Evolutionary conservation across 2,113 vertebrate species (phyloP).

Genomic region (Grallaria varia): DNA sequence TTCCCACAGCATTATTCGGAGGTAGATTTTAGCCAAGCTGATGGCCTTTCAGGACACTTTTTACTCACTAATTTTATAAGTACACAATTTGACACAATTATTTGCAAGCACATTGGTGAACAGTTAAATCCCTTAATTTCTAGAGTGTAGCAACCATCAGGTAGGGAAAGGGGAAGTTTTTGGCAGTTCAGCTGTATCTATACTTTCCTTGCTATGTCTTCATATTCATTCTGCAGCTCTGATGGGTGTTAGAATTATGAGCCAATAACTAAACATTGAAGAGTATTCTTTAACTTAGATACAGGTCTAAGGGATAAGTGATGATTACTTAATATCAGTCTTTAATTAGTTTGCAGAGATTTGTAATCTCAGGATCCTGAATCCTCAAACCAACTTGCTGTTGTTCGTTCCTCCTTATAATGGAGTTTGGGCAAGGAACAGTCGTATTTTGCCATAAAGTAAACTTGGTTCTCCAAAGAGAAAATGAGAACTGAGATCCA

Average conservation of each 20-base stretch:
- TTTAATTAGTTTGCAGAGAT: not conserved
- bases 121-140: not conserved
- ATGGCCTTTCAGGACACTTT: not conserved
- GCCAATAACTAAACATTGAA: not conserved
- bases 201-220: not conserved
- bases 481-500: not conserved
- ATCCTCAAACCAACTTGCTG: not conserved
- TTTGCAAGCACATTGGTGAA: not conserved
- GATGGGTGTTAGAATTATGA: not conserved
- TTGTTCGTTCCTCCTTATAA: not conserved
- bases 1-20: not conserved
- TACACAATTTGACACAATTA: not conserved
- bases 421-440: not conserved
- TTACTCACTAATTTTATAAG: not conserved
- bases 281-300: not conserved
- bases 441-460: not conserved
- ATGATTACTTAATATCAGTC: not conserved
- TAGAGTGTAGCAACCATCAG: not conserved
- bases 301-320: not conserved
- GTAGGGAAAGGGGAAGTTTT: not conserved
- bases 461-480: not conserved
- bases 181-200: not conserved
- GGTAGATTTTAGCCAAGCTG: not conserved
- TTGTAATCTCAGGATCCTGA: not conserved
- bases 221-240: not conserved